Percentiles rank a stretch among this genome's conserved stretches.
Evolutionary conservation across 2,888 invertebrate species (phyloP).

Genomic region (Drosophila tanythrix): DNA sequence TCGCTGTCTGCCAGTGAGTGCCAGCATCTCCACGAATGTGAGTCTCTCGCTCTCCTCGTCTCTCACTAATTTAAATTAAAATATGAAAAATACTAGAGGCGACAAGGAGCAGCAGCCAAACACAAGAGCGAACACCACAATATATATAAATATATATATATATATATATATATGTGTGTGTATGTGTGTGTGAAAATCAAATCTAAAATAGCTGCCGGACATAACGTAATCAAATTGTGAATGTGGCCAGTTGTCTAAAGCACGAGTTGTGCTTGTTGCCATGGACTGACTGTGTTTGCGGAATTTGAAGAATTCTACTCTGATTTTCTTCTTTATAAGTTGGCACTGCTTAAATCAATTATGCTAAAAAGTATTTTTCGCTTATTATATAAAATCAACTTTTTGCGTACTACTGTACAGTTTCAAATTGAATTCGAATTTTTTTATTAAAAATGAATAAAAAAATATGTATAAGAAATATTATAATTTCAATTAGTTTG

Average conservation of each 20-base stretch:
- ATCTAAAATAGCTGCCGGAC: conserved; percentile 79
- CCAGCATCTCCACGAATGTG: conserved; percentile 16
- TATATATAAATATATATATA: not conserved
- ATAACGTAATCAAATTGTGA: conserved; percentile 73
- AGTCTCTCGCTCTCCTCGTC: conserved; percentile 28
- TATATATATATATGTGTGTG: not conserved
- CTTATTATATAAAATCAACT: not conserved
- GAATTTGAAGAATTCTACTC: conserved; percentile 6
- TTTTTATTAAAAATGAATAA: not conserved
- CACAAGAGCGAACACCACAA: conserved; percentile 25
- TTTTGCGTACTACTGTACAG: not conserved
- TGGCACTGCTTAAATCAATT: conserved; percentile 4
- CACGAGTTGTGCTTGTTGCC: conserved; percentile 17
- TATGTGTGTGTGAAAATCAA: conserved; percentile 68
- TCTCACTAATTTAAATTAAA: conserved; percentile 75
- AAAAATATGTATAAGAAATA: not conserved
- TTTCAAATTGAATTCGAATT: not conserved
- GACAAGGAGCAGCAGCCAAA: conserved; percentile 19
- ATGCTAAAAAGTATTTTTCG: not conserved
- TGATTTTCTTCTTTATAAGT: not conserved
- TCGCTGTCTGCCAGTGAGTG: conserved; percentile 40
- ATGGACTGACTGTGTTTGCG: not conserved
- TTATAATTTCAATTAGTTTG: not conserved
- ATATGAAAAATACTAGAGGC: conserved; percentile 73
- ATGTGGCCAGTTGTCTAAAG: conserved; percentile 28